These are phyloP conservation scores for Nasonovia ribisnigri DNA, from an alignment of 2,888 invertebrate species.

Conservation along the genomic window DNA sequence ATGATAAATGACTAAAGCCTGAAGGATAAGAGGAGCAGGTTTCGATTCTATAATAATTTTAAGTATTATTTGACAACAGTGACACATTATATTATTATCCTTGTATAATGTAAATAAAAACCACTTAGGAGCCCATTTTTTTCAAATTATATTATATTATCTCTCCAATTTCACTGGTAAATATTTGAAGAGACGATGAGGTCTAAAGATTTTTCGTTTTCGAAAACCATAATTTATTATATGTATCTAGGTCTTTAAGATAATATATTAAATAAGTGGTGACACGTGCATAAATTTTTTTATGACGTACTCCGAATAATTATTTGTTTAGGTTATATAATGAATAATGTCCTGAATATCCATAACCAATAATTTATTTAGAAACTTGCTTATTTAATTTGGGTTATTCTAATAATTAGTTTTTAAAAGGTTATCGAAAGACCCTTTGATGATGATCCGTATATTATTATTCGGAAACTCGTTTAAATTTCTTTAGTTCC, in stretches of 20 bases:
- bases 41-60: background rate
- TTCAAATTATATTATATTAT: background rate
- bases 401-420: background rate
- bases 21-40: background rate
- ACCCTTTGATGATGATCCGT: background rate
- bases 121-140: background rate
- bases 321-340: background rate
- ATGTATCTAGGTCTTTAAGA: background rate
- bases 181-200: background rate
- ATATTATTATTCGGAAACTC: slow-evolving; percentile 5
- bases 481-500: slow-evolving; percentile 1
- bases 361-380: background rate
- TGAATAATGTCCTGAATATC: background rate
- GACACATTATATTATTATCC: background rate
- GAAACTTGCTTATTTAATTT: background rate
- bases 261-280: background rate
- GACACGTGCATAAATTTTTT: background rate
- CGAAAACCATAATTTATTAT: background rate
- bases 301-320: background rate
- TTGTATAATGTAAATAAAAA: background rate
- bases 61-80: background rate
- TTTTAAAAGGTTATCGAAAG: background rate
- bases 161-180: background rate
- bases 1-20: background rate
- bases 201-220: background rate